Evolutionary conservation across 2,797 vertebrate species (phyloP), one percentile per base, ranked within the genome.

Genomic region (Danionella dracula): DNA sequence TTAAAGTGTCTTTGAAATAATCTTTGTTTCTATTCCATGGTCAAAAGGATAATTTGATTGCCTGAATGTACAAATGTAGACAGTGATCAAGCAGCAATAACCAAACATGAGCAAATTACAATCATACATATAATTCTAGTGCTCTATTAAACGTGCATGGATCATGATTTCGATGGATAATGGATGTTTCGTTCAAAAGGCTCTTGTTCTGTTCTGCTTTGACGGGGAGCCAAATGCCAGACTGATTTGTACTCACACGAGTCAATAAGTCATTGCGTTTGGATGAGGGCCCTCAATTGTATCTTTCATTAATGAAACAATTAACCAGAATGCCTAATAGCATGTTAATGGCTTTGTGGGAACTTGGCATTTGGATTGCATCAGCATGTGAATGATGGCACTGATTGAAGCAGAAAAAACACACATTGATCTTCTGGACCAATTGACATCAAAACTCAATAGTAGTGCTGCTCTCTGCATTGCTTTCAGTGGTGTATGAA

Each of bases 211-310:
- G 29, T 53, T 42, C 4, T 50, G 8, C 48, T 31, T 51, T 32
- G n/a, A 35, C 17, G 20, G n/a, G 35, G 31, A 45, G 31, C 13
- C 31, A 55, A 65, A 65, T 65, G 31, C 55, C 62, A 65, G 29
- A 12, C 13, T 53, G 61, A 53, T 63, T 34, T 42, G 23, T 63
- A 27, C 19, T 44, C 19, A 5, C 2, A n/a, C 1, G 38, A 64
- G 29, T 64, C 61, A 37, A 54, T 54, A 65, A 37, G 13, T 54
- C 29, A 27, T 27, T 7, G 3, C 45, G 23, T 34, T n/a, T 11
- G 12, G 50, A 50, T 38, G 50, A 37, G 15, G 31, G 7, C 13
- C 13, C 19, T 65, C 32, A 46, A 38, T 37, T 46, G 40, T 65
- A 29, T 55, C 19, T 0, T 55, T 45, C 40, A 55, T 65, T 65